Evolutionary conservation across 2,113 vertebrate genomes (phyloP), one percentile per base, ranked within the genome.

Genomic region (Typhlomys cinereus): DNA sequence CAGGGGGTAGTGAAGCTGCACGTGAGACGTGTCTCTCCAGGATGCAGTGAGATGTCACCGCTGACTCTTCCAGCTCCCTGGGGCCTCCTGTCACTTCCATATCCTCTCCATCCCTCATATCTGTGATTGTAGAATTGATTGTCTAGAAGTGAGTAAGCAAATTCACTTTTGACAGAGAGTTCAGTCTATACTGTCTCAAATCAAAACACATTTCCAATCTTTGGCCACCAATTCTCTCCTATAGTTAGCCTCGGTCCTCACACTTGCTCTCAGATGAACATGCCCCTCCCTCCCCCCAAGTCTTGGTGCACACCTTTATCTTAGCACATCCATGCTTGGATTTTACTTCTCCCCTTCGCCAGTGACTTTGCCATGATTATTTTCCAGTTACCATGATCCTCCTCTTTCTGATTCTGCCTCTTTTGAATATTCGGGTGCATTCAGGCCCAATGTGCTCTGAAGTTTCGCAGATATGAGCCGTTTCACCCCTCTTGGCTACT

Each of bases 381-480:
- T 76, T 92, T 52, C 69, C 17, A 64, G 20, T 18, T 39, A 70
- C 54, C 85, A 84, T 69, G 9, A 71, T 71, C 23, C 25, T 85
- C n/a, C 13, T n/a, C 7, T 54, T 57, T n/a, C 44, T 82, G 88
- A 69, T 34, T 31, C 15, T 39, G 50, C 54, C 0, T 46, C 12
- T 66, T 86, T 86, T 64, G 39, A 82, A 64, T 67, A 20, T 75
- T 79, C 84, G 82, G 44, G 41, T 73, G 23, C 41, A 82, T 94
- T 82, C 78, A 66, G 31, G 46, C 75, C 79, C 64, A 86, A 70
- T 76, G 15, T 54, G 11, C 29, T 48, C n/a, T n/a, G n/a, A n/a
- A 44, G 27, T 8, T 44, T 15, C 54, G 25, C 25, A 15, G 39
- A 18, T 41, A 9, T 29, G 52, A 79, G 41, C 23, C 78, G n/a